These are phyloP conservation scores for Propithecus deckenii DNA, from an alignment of 2,797 vertebrate species.

Conservation along the genomic window DNA sequence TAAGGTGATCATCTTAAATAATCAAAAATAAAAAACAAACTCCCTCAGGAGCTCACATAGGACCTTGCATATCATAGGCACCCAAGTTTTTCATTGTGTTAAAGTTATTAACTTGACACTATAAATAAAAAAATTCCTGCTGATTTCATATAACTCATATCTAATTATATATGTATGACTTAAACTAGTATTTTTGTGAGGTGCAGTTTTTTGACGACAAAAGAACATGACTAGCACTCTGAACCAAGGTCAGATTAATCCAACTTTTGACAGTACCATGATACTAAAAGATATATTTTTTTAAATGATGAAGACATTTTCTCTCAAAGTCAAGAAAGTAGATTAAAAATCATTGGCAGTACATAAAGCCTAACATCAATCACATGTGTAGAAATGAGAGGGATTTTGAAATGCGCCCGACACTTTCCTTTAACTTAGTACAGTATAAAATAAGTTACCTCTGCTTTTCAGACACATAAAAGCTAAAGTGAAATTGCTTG, in stretches of 20 bases:
- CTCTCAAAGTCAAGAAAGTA: neutral
- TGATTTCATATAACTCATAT: neutral
- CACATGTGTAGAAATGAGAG: neutral
- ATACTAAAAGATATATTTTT: neutral
- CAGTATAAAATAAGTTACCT: conserved; percentile 2
- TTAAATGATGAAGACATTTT: neutral
- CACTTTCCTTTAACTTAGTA: conserved; percentile 35
- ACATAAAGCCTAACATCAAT: neutral
- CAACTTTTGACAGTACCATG: neutral
- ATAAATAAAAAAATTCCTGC: neutral
- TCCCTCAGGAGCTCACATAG: neutral
- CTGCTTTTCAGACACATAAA: conserved; percentile 11
- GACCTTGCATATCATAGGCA: too few species aligned
- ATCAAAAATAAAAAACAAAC: neutral
- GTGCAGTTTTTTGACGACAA: neutral
- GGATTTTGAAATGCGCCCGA: neutral
- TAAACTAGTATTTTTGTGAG: neutral
- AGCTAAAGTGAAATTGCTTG: conserved; percentile 21
- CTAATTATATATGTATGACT: neutral
- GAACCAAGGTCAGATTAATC: neutral
- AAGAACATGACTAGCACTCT: neutral
- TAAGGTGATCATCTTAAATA: neutral
- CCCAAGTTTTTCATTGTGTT: neutral
- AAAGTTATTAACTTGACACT: neutral
- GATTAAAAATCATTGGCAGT: neutral